phyloP scores from a whole-genome alignment of 1,140 invertebrate genomes.

The Contarinia nasturtii region DNA sequence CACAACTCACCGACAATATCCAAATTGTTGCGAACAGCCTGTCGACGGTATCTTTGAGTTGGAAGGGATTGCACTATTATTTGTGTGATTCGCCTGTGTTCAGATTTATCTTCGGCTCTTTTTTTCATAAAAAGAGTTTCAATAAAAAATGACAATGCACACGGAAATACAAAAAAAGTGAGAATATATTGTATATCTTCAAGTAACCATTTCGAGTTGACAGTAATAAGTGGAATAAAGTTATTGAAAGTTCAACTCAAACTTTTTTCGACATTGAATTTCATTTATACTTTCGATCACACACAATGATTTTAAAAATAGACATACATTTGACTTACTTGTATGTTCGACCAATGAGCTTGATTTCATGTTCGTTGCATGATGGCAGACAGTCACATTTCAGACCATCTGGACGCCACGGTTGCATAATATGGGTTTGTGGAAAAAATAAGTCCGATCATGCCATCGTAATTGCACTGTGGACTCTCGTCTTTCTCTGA shows the following conservation, averaged over 20 bases:
- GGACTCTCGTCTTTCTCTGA: slow-evolving; percentile 5
- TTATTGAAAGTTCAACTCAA: no score
- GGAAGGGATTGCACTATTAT: slow-evolving; percentile 20
- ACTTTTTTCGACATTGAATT: no score
- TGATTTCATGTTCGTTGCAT: slow-evolving; percentile 29
- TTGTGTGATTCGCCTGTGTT: background rate
- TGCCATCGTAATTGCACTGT: slow-evolving; percentile 12
- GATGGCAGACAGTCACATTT: slow-evolving; percentile 23
- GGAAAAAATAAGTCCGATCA: slow-evolving; percentile 2
- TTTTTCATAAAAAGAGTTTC: no score
- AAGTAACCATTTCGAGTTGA: no score
- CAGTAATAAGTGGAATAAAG: no score
- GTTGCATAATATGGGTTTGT: slow-evolving; percentile 6
- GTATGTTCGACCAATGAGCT: slow-evolving; percentile 8
- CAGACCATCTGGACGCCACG: slow-evolving; percentile 23
- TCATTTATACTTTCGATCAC: background rate
- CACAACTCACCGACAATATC: slow-evolving; percentile 26
- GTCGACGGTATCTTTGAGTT: slow-evolving; percentile 27
- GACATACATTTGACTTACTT: background rate
- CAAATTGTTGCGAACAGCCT: slow-evolving; percentile 27
- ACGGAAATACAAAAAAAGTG: background rate
- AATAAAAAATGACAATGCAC: no score
- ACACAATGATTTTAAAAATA: background rate
- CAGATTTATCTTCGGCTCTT: no score
- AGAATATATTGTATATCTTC: no score